Conservation (phyloP, 2,797 vertebrate genomes). For the Tenualosa thibaudeaui region DNA sequence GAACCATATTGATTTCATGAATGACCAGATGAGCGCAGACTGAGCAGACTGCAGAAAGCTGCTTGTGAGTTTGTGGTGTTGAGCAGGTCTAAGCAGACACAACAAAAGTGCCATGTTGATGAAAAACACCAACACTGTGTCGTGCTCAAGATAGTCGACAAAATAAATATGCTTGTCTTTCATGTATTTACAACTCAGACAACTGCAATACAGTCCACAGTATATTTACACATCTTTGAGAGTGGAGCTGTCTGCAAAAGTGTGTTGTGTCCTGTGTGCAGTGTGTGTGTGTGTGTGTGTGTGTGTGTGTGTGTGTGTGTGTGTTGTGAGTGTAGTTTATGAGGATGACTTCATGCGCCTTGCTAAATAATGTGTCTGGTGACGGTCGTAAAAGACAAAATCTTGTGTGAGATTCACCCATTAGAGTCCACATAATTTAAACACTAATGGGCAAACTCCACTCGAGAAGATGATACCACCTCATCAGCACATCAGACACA, state of each 20-base stretch:
- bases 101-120: not conserved
- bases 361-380: not conserved
- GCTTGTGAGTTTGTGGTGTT: not conserved
- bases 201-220: not conserved
- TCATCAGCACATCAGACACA: not conserved
- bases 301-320: not conserved
- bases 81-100: no score
- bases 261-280: not conserved
- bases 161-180: not conserved
- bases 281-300: slow-evolving; percentile 23
- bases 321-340: not conserved
- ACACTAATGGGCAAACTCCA: not conserved
- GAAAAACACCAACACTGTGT: not conserved
- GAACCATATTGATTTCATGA: no score
- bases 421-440: not conserved
- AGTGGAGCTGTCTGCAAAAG: not conserved
- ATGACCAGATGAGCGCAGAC: no score
- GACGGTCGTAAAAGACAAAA: not conserved
- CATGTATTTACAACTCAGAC: not conserved
- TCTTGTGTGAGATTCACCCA: not conserved
- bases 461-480: not conserved
- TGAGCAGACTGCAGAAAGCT: not conserved
- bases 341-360: not conserved
- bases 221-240: not conserved
- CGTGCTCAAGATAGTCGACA: not conserved